Evolutionary conservation across 1,140 invertebrate species (phyloP), one percentile per base, ranked within the genome.

Genomic region (Drosophila insularis): DNA sequence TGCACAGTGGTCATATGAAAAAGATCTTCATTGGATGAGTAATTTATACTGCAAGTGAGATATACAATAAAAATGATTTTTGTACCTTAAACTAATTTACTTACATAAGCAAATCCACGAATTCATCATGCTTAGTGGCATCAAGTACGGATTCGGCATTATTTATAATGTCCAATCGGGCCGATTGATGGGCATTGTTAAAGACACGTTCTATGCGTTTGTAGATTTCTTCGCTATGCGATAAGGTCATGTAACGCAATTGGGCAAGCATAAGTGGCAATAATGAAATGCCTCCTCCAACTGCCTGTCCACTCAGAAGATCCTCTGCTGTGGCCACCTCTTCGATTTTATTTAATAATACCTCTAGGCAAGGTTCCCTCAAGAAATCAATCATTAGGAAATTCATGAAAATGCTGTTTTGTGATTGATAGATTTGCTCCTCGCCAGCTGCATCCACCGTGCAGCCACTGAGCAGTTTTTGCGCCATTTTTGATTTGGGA

Each of bases 341-440:
- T 13, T 90, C 92, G 56, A 93, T 82, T 78, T 89, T 89, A 19
- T 91, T 85, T 4, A 93, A 68, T 8, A 93, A 65, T 13, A 93
- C 72, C 4, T 92, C 89, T 8, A 93, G 71, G 17, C 93, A 89
- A 4, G 91, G 76, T 21, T 91, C 81, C 43, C 93, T 92, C 37
- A 93, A 55, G 37, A 78, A 85, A 55, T 90, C 80, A 14, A 93
- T 91, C 85, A 92, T 92, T 0, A 93, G 69, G 54, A 93, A 92
- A 60, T 93, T 91, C 19, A 90, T 78, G 10, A 92, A 90, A 80
- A 92, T 90, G 79, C 93, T 93, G 46, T 93, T 92, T 71, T 93
- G 93, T 0, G 91, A 91, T 62, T 90, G 87, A 76, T 91, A 90
- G 5, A 73, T 71, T 32, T 75, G 80, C 10, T 89, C 87, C 10